Percentiles rank a stretch among this genome's conserved stretches.
Conservation (phyloP, 2,113 vertebrate species). For the Microcebus jonahi region DNA sequence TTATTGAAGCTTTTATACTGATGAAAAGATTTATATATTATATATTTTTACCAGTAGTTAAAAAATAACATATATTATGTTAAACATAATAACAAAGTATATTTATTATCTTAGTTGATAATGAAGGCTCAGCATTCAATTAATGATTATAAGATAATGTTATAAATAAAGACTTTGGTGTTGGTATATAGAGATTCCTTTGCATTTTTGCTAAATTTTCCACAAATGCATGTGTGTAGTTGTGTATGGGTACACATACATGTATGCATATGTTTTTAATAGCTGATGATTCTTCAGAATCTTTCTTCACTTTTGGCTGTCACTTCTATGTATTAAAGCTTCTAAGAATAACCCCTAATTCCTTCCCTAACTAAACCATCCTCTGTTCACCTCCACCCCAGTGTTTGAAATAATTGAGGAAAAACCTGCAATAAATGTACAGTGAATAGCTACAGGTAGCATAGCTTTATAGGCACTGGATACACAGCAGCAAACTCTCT, state of each 20-base stretch:
- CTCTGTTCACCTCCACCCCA: background rate
- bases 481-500: background rate
- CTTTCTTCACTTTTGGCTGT: background rate
- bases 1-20: background rate
- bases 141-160: background rate
- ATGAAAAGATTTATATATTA: conserved; percentile 3
- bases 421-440: background rate
- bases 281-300: background rate
- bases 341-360: background rate
- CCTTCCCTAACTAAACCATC: background rate
- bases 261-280: background rate
- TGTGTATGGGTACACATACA: background rate
- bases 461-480: background rate
- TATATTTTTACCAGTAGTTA: background rate
- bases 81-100: background rate
- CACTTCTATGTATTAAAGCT: background rate
- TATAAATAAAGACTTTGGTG: background rate
- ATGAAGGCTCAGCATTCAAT: background rate
- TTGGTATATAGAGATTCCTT: background rate
- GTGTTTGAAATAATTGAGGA: background rate
- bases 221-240: background rate
- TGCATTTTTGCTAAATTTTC: background rate
- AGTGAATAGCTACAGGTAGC: background rate
- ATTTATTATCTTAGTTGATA: background rate
- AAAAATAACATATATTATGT: background rate